A percentile compares a stretch with the other conserved stretches of the same genome.
These are phyloP conservation scores for Lethocerus indicus DNA, from an alignment of 1,140 invertebrate species.

Conservation along the genomic window DNA sequence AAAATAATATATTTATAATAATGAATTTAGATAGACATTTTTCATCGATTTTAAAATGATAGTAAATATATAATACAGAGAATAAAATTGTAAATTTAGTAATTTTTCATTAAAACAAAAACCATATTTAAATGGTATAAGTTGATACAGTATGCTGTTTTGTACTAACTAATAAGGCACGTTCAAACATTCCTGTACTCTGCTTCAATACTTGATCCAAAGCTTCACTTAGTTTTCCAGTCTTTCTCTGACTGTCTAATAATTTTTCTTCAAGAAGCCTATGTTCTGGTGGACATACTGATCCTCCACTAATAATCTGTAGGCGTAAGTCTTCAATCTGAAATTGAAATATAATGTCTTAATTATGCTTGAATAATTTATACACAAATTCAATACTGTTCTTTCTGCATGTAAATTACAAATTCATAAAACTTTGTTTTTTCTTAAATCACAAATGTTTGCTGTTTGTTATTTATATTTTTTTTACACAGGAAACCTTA, in stretches of 20 bases:
- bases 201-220: slow-evolving; percentile 7
- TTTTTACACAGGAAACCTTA: too few species aligned
- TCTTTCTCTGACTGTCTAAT: slow-evolving; percentile 34
- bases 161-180: slow-evolving; percentile 11
- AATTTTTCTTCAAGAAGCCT: slow-evolving; percentile 33
- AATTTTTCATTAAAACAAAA: too few species aligned
- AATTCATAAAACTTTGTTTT: neutral
- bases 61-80: too few species aligned
- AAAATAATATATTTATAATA: too few species aligned
- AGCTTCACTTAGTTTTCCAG: slow-evolving; percentile 37
- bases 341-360: slow-evolving; percentile 19
- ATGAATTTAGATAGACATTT: too few species aligned
- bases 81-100: too few species aligned
- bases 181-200: slow-evolving; percentile 9
- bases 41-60: too few species aligned
- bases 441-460: slow-evolving; percentile 27
- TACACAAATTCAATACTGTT: neutral
- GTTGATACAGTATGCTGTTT: too few species aligned
- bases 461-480: too few species aligned
- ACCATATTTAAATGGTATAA: too few species aligned
- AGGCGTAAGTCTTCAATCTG: slow-evolving; percentile 41
- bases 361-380: slow-evolving; percentile 11
- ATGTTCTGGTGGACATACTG: slow-evolving; percentile 27
- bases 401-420: neutral
- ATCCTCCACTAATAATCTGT: slow-evolving; percentile 30